Evolutionary conservation across 1,140 invertebrate species (phyloP).

Genomic region (Sinonovacula constricta): DNA sequence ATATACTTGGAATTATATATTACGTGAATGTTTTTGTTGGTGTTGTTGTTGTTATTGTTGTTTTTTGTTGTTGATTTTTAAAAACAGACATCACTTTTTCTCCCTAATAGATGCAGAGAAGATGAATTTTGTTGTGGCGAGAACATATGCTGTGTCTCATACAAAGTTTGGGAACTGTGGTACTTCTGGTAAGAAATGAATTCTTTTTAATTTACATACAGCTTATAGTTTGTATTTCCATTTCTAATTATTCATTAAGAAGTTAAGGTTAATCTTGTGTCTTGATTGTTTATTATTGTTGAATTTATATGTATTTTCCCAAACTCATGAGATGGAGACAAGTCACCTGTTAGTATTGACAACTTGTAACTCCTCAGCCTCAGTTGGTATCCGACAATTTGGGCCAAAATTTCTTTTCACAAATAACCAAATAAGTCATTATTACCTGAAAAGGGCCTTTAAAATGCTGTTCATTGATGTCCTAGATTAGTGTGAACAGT

Average conservation of each 20-base stretch:
- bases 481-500: no score
- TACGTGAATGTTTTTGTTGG: no score
- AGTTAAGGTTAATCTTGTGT: not conserved
- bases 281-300: not conserved
- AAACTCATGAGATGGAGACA: not conserved
- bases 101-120: constrained; percentile 73
- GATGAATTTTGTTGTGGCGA: constrained; percentile 76
- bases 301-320: not conserved
- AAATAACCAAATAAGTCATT: no score
- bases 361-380: not conserved
- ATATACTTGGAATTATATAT: no score
- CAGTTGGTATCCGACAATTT: no score
- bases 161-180: constrained; percentile 76
- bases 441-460: no score
- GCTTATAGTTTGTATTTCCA: not conserved
- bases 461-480: no score
- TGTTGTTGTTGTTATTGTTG: no score
- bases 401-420: no score
- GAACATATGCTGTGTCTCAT: constrained; percentile 75
- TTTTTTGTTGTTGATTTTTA: no score
- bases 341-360: not conserved
- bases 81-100: no score
- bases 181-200: constrained; percentile 73
- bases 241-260: not conserved
- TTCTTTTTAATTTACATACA: not conserved